phyloP scores from a whole-genome alignment of 2,797 vertebrate species.

The Coreius guichenoti region DNA sequence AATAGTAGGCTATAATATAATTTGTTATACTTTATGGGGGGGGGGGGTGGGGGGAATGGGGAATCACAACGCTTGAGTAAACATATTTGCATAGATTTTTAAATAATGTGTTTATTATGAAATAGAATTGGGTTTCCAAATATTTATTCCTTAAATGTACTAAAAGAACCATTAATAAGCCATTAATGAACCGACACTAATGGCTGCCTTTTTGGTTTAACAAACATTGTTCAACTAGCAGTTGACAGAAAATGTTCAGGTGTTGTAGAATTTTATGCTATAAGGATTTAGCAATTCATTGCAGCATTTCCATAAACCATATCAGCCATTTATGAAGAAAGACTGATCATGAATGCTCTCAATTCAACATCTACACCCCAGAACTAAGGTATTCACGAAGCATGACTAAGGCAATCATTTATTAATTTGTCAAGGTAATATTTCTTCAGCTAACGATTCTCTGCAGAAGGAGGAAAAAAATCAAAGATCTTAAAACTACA shows the following conservation, averaged over 20 bases:
- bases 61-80: not conserved
- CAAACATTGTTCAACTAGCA: not conserved
- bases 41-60: no score
- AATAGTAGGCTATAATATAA: no score
- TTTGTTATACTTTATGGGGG: no score
- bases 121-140: not conserved
- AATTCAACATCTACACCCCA: not conserved
- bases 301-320: conserved; percentile 1
- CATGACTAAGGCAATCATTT: conserved; percentile 40
- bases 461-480: conserved; percentile 25
- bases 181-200: not conserved
- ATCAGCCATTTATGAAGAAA: conserved; percentile 5
- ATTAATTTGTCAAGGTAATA: conserved; percentile 40
- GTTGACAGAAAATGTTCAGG: not conserved
- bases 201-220: not conserved
- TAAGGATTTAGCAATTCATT: conserved; percentile 1
- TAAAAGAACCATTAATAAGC: not conserved
- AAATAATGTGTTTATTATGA: not conserved
- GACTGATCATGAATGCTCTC: conserved; percentile 30
- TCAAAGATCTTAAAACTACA: conserved; percentile 5
- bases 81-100: not conserved
- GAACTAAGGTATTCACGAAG: conserved; percentile 14
- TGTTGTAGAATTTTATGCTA: not conserved
- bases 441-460: conserved; percentile 35
- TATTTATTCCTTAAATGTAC: not conserved